phyloP scores from a whole-genome alignment of 2,113 vertebrate species.

The Elephantulus edwardii region DNA sequence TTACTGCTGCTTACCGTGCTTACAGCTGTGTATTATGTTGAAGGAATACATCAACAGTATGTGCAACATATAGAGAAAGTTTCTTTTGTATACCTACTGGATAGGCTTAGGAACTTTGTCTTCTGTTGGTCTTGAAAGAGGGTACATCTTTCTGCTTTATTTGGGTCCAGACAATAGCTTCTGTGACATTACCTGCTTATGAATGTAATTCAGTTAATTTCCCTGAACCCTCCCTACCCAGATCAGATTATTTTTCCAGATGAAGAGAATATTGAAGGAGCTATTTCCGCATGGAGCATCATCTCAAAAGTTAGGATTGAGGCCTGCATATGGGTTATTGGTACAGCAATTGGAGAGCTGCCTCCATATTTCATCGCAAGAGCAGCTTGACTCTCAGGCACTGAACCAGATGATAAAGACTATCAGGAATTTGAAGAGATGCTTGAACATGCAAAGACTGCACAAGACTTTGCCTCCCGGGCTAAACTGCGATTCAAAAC shows the following conservation, averaged over 20 bases:
- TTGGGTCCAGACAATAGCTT: conserved; percentile 99
- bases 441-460: conserved; percentile 90
- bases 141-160: too few species aligned
- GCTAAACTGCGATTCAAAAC: conserved; percentile 95
- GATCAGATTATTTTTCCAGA: conserved; percentile 96
- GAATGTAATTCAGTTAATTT: conserved; percentile 98
- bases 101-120: too few species aligned
- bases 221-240: conserved; percentile 97
- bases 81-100: too few species aligned
- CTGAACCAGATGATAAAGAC: conserved; percentile 93
- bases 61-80: too few species aligned
- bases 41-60: too few species aligned
- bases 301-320: conserved; percentile 99
- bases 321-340: conserved; percentile 99
- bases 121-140: too few species aligned
- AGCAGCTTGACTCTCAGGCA: conserved; percentile 95
- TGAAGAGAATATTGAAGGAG: conserved; percentile 82
- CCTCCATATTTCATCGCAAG: conserved; percentile 99
- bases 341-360: conserved; percentile 97
- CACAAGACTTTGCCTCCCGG: conserved; percentile 95
- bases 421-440: conserved; percentile 96
- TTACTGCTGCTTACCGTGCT: too few species aligned
- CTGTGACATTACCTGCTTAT: conserved; percentile 97
- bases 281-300: conserved; percentile 94
- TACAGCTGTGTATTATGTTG: too few species aligned